Base-by-base conservation (phyloP, 1,140 invertebrate genomes). In the Mylabris phalerata region DNA sequence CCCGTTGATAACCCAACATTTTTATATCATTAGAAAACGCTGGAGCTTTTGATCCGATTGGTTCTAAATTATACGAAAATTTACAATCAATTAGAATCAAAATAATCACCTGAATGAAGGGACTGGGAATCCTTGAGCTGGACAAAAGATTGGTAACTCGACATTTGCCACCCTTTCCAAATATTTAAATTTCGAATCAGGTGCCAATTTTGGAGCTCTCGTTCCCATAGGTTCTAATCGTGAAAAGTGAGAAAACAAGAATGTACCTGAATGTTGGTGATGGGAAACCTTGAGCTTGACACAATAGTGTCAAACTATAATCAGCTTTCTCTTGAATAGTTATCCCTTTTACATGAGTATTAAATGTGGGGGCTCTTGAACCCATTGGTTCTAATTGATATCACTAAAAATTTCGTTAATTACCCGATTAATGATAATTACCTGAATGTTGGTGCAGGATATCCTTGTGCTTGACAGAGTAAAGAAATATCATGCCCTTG, bases 231-330 rank as follows among this genome's bases (percentile, higher is more conserved):
- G 86, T 73, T 89, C 86, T 89, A 54, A 32, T 48, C 5, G 50
- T 24, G 7, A 41, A 51, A 38, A 46, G 45, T 38, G 2, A 27
- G 27, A 40, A 55, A 56, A 43, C 25, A 48, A 56, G 11, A 57
- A 24, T 40, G 59, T 56, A 66, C 64, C 64, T 66, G 52, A 66
- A 64, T 19, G 59, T 54, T 27, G 64, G 87, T 74, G 85, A 80
- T 50, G 88, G 88, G 75, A 82, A 86, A 64, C 84, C 86, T 77
- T 88, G 85, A 54, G 87, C 86, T 74, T 88, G 84, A 70, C 87
- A 89, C 59, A 86, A 75, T 43, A 88, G 70, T 19, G 79, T 78
- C 71, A 87, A 82, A 62, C 74, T 66, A 26, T 60, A 44, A 11
- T 61, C 55, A 26, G 59, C 48, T 5, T 55, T 54, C 50, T 70